Conservation (phyloP, 2,797 vertebrate genomes). For the Tolypeutes matacus region DNA sequence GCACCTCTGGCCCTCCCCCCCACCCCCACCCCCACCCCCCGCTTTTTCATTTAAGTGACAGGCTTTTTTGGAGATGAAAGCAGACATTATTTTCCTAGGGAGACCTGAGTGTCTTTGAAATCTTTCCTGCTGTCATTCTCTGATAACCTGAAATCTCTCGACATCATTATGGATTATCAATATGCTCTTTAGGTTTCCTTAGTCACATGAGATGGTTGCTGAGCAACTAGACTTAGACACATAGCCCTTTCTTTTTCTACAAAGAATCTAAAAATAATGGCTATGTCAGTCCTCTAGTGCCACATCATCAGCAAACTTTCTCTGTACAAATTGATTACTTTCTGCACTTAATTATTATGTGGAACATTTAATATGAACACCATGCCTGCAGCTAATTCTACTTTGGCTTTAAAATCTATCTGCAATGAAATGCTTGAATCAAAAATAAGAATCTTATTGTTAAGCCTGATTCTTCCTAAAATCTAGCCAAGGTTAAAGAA, state of each 20-base stretch:
- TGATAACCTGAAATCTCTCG: conserved; percentile 90
- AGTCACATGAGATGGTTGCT: conserved; percentile 92
- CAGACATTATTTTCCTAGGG: conserved; percentile 88
- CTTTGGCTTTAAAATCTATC: background rate
- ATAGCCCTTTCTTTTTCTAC: conserved; percentile 86
- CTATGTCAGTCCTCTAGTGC: conserved; percentile 77
- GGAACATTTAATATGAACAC: conserved; percentile 51
- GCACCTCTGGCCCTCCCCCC: too few species aligned
- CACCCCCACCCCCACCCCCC: too few species aligned
- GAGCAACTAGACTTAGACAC: conserved; percentile 91
- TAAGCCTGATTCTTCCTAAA: background rate
- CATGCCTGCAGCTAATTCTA: background rate
- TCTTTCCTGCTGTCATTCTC: conserved; percentile 89
- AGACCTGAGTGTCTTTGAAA: conserved; percentile 88
- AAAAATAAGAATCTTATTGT: conserved; percentile 1
- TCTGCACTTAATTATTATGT: conserved; percentile 71
- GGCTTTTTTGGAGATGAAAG: conserved; percentile 86
- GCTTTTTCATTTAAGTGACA: conserved; percentile 80
- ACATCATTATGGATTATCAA: conserved; percentile 96
- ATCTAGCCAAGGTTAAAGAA: conserved; percentile 18
- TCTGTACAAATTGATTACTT: conserved; percentile 84
- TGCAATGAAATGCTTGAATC: conserved; percentile 10
- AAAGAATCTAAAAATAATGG: conserved; percentile 88
- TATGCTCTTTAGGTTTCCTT: conserved; percentile 92
- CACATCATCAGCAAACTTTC: conserved; percentile 84